These are phyloP conservation scores for Pediacus dermestoides DNA, from an alignment of 2,888 invertebrate species.

Conservation along the genomic window DNA sequence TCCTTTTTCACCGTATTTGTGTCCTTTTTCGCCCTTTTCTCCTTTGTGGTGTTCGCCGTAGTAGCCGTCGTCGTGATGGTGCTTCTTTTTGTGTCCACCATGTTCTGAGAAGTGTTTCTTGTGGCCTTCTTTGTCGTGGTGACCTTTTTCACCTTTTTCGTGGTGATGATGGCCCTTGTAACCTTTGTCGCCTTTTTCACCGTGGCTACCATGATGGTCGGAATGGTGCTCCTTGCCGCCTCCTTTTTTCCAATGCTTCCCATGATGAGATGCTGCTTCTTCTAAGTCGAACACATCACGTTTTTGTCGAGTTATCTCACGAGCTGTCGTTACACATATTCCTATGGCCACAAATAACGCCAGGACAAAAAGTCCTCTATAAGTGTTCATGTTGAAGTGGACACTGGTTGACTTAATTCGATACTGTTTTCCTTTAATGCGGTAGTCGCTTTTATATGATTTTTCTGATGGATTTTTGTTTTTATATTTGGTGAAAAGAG, in stretches of 20 bases:
- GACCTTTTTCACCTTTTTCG: constrained; percentile 62
- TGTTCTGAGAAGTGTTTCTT: constrained; percentile 62
- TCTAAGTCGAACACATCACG: constrained; percentile 54
- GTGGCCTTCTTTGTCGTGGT: constrained; percentile 66
- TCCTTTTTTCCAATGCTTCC: constrained; percentile 51
- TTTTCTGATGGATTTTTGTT: constrained; percentile 32
- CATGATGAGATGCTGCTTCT: constrained; percentile 55
- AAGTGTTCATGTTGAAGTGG: constrained; percentile 44
- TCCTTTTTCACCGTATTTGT: constrained; percentile 67
- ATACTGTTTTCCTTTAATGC: constrained; percentile 33
- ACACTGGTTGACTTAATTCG: constrained; percentile 27
- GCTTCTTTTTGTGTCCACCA: constrained; percentile 59
- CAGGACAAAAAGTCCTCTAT: constrained; percentile 71
- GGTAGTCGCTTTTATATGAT: constrained; percentile 37
- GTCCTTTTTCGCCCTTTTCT: constrained; percentile 64
- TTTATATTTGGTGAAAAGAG: constrained; percentile 35
- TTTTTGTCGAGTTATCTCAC: constrained; percentile 53
- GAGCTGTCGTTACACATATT: constrained; percentile 50
- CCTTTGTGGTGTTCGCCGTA: constrained; percentile 64
- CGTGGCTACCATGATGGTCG: constrained; percentile 55
- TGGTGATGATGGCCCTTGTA: constrained; percentile 64
- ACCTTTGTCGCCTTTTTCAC: constrained; percentile 63
- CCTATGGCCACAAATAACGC: constrained; percentile 53
- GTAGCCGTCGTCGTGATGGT: constrained; percentile 62
- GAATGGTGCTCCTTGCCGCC: constrained; percentile 57